Conservation (phyloP, 92 coral and sea anemone genomes). For the Blastomussa wellsi region DNA sequence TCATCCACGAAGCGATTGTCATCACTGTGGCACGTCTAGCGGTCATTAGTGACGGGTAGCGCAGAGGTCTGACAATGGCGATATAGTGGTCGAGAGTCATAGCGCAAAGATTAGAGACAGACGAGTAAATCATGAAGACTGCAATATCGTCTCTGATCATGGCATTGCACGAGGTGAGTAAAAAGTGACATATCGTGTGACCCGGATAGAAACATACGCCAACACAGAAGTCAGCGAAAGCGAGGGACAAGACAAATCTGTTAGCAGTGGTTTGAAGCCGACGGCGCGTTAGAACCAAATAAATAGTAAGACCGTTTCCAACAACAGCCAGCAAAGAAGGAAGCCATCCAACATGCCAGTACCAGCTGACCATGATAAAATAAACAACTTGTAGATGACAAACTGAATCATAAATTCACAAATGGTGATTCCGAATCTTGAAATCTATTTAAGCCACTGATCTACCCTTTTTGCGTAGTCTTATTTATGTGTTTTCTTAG, state of each 20-base stretch:
- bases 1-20: constrained; percentile 16
- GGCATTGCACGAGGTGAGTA: constrained; percentile 9
- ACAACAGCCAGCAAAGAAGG: constrained; percentile 23
- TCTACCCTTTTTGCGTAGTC: neutral
- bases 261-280: constrained; percentile 21
- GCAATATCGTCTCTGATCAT: constrained; percentile 29
- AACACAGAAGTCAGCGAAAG: constrained; percentile 34
- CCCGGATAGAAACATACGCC: constrained; percentile 32
- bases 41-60: constrained; percentile 25
- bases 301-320: constrained; percentile 26
- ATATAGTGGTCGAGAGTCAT: constrained; percentile 36
- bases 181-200: constrained; percentile 17
- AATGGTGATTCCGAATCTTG: neutral
- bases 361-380: constrained; percentile 13
- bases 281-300: constrained; percentile 16
- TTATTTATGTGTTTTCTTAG: neutral
- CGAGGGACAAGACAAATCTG: constrained; percentile 34
- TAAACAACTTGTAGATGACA: neutral
- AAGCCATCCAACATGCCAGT: constrained; percentile 22
- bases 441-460: neutral
- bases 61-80: constrained; percentile 34
- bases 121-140: constrained; percentile 7
- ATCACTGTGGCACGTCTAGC: neutral
- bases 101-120: constrained; percentile 28
- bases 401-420: neutral